Conservation (phyloP, 2,888 invertebrate genomes). For the Encarsia formosa region DNA sequence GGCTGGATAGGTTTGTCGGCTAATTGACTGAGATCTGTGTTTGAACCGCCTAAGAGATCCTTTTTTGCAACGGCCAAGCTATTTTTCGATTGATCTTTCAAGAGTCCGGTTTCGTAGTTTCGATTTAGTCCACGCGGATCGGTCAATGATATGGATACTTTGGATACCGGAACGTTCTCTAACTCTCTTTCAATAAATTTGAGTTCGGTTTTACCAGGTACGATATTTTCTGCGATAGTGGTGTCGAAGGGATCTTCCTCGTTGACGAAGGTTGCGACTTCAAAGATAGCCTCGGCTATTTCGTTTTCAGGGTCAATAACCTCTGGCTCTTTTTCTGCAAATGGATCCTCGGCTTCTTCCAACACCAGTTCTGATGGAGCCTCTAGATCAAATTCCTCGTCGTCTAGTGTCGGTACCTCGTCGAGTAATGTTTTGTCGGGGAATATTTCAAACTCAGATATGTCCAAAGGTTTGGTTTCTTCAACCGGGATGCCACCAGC, state of each 20-base stretch:
- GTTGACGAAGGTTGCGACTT: slow-evolving; percentile 52
- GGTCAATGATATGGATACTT: slow-evolving; percentile 60
- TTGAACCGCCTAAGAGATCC: slow-evolving; percentile 73
- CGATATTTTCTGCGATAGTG: slow-evolving; percentile 72
- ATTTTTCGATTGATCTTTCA: slow-evolving; percentile 30
- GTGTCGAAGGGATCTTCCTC: slow-evolving; percentile 81
- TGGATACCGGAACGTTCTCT: slow-evolving; percentile 55
- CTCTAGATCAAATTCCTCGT: slow-evolving; percentile 42
- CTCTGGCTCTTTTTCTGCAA: slow-evolving; percentile 51
- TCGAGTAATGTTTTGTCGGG: slow-evolving; percentile 44
- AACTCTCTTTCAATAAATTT: slow-evolving; percentile 60
- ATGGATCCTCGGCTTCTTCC: slow-evolving; percentile 50
- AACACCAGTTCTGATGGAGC: slow-evolving; percentile 30
- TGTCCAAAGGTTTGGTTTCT: slow-evolving; percentile 34
- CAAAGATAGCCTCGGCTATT: slow-evolving; percentile 46
- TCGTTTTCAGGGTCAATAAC: slow-evolving; percentile 40
- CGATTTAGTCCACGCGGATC: slow-evolving; percentile 58
- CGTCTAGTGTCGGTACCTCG: slow-evolving; percentile 46
- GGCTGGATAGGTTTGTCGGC: slow-evolving; percentile 68
- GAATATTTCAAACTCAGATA: slow-evolving; percentile 57
- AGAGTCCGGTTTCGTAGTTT: slow-evolving; percentile 45
- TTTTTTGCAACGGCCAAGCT: slow-evolving; percentile 47
- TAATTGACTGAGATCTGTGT: slow-evolving; percentile 68
- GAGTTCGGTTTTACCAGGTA: slow-evolving; percentile 62
- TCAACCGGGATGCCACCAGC: slow-evolving; percentile 22